Base-by-base conservation (phyloP, 1,140 invertebrate genomes). In the Anagrus nilaparvatae region DNA sequence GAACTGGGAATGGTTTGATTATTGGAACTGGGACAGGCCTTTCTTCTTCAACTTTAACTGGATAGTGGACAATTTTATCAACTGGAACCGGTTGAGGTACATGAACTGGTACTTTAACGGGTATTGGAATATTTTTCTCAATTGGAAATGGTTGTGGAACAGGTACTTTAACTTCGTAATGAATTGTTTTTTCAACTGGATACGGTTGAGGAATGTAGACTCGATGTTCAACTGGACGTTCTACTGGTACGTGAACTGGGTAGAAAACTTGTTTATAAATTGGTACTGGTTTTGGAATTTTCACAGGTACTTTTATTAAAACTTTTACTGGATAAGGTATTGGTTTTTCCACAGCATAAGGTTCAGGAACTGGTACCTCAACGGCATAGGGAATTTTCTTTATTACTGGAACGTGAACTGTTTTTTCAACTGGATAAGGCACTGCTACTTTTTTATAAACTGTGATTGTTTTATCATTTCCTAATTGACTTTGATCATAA, bases 191-290 rank as follows among this genome's bases (percentile, higher is more conserved):
- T 47, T 79, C 76, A 5, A 80, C 75, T 2, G 78, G 77, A 47
- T 71, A 74, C 13, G 78, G 78, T 1, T 77, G 70, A 8, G 79
- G 78, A 12, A 80, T 68, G 34, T 76, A 71, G 3, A 81, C 76
- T 51, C 75, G 76, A 42, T 78, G 72, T 31, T 78, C 77, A 49
- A 79, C 73, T 2, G 73, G 76, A 54, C 74, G 72, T 47, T 80
- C 77, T 0, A 68, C 53, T 0, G 60, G 63, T 9, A 70, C 62
- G 20, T 61, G 54, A 2, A 69, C 60, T 1, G 65, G 59, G 20
- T 66, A 66, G 6, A 53, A 60, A 0, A 65, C 48, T 14, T 65
- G 59, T 13, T 67, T 68, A 17, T 61, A 43, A 2, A 69, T 56
- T 0, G 67, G 56, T 6, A 68, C 46, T 1, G 68, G 65, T 17